These are phyloP conservation scores for Xylocopa sonorina DNA, from an alignment of 1,140 invertebrate species.

Conservation along the genomic window DNA sequence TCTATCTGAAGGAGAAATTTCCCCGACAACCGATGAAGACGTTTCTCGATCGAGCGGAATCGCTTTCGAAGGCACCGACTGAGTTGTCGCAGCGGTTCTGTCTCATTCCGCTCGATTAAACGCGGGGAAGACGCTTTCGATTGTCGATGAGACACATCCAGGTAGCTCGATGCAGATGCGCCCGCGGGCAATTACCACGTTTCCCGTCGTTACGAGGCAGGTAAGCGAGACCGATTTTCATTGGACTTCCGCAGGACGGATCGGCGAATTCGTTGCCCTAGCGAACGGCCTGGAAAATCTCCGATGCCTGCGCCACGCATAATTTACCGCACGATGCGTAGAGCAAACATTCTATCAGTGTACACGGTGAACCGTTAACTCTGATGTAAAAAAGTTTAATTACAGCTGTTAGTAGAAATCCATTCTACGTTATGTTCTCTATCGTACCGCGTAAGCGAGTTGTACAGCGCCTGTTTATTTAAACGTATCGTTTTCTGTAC, in stretches of 20 bases:
- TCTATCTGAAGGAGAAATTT: background rate
- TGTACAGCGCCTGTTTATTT: no score
- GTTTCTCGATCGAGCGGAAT: background rate
- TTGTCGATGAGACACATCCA: conserved; percentile 70
- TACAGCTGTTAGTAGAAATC: no score
- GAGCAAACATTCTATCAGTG: background rate
- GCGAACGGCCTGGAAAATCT: conserved; percentile 48
- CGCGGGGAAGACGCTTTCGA: conserved; percentile 71
- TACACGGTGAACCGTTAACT: background rate
- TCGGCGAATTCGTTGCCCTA: conserved; percentile 32
- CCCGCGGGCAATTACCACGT: conserved; percentile 75
- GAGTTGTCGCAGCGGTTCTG: conserved; percentile 63
- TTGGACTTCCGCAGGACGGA: conserved; percentile 74
- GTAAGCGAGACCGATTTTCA: conserved; percentile 78
- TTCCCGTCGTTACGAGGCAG: conserved; percentile 78
- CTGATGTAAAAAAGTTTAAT: no score
- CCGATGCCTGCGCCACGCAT: background rate
- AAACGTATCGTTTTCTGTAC: no score
- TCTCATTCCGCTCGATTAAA: conserved; percentile 77
- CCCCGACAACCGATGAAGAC: background rate
- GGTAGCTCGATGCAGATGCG: conserved; percentile 62
- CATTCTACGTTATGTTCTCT: no score
- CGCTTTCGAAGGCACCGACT: background rate
- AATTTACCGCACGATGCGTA: conserved; percentile 8
- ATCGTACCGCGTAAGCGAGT: no score